Evolutionary conservation across 2,888 invertebrate genomes (phyloP), one percentile per base, ranked within the genome.

Genomic region (Athripsodes cinereus): DNA sequence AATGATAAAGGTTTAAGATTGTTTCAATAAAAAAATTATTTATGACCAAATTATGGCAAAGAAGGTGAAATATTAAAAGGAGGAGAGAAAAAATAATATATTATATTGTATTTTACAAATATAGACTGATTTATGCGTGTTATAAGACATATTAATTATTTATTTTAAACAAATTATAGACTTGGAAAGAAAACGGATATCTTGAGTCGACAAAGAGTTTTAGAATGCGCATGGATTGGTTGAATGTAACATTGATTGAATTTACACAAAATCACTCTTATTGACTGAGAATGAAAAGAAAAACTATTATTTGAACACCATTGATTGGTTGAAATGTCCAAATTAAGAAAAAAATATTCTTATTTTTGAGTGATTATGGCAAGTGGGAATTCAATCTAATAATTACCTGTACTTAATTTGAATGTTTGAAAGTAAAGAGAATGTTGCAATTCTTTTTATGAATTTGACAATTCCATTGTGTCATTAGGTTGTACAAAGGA

Each of bases 101-200:
- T n/a, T 16, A 16, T 40, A 40, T 40, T 40, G 40, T 40, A 40
- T 40, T 16, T 40, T 40, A 40, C 40, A 40, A 40, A 8, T 40
- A 40, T 40, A 40, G 40, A 40, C 40, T 40, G 40, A 40, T 40
- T 40, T n/a, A 40, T 40, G 40, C 40, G 40, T 40, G 40, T 40
- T 40, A 13, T 40, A 40, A 40, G 40, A 40, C 40, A 16, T 26
- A 26, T 26, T 26, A 26, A 26, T n/a, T 26, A 26, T 13, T 40
- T 40, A 40, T 40, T n/a, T 40, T 8, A n/a, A 16, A 40, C 5
- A 40, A 16, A 40, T 40, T 8, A 40, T 40, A 13, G 16, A 40
- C 16, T 40, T 40, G 13, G 13, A 40, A 6, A 10, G 26, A 26
- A 26, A 26, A 26, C 26, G 26, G 40, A 40, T 8, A 13, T 40